Evolutionary conservation across 2,888 invertebrate species (phyloP).

Genomic region (Antheraea yamamai): DNA sequence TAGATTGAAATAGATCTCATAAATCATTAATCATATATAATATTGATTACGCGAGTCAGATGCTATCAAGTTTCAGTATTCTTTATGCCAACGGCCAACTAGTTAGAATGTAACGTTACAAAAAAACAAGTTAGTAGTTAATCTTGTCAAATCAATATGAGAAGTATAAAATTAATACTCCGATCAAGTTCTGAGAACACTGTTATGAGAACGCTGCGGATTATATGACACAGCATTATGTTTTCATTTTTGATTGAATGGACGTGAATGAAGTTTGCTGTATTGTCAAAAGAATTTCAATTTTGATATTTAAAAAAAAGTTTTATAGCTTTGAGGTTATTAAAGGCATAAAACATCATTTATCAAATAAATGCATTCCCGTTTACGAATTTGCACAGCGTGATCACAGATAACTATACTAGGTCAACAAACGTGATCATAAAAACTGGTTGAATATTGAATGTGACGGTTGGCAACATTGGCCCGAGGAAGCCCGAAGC

Average conservation of each 20-base stretch:
- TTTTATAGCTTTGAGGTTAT: constrained; percentile 38
- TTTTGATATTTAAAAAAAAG: constrained; percentile 44
- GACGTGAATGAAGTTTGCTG: constrained; percentile 55
- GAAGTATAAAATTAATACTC: constrained; percentile 55
- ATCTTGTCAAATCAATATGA: constrained; percentile 59
- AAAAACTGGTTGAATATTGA: constrained; percentile 80
- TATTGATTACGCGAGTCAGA: constrained; percentile 47
- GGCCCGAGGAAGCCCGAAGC: constrained; percentile 67
- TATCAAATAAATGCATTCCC: constrained; percentile 79
- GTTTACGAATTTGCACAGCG: constrained; percentile 78
- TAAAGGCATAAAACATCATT: constrained; percentile 67
- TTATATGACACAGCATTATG: constrained; percentile 61
- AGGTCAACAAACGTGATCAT: constrained; percentile 62
- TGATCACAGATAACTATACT: constrained; percentile 54
- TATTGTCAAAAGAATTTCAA: constrained; percentile 66
- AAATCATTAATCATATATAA: constrained; percentile 50
- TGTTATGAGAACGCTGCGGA: constrained; percentile 54
- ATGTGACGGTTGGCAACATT: constrained; percentile 73
- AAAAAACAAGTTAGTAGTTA: constrained; percentile 49
- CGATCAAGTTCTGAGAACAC: constrained; percentile 55
- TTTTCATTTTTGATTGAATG: constrained; percentile 59
- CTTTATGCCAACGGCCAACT: constrained; percentile 39
- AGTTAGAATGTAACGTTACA: constrained; percentile 38
- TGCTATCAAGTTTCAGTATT: constrained; percentile 39
- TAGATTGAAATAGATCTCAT: constrained; percentile 40